Percentiles rank a stretch among this genome's conserved stretches.
Evolutionary conservation across 2,797 vertebrate species (phyloP).

Genomic region (Pangasius larnaudii): DNA sequence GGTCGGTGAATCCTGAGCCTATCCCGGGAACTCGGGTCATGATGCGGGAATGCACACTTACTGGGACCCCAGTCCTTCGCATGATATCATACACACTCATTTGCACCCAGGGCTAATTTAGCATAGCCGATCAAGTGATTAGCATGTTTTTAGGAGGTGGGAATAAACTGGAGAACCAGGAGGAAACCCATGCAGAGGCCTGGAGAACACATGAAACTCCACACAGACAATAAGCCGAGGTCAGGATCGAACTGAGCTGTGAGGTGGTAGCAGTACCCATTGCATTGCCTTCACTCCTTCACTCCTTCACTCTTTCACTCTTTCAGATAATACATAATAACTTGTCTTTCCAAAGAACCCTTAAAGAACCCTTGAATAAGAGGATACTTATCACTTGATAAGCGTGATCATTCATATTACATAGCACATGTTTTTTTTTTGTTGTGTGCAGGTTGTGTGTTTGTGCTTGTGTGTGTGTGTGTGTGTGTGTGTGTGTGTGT

Average conservation of each 20-base stretch:
- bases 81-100: neutral
- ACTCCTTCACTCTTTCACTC: no score
- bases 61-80: no score
- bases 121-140: neutral
- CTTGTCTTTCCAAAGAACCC: neutral
- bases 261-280: no score
- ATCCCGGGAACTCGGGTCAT: neutral
- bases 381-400: neutral
- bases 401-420: neutral
- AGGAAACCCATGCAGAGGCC: neutral
- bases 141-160: neutral
- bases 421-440: neutral
- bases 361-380: neutral
- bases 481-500: neutral
- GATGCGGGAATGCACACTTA: neutral
- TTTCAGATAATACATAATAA: neutral
- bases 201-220: neutral
- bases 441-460: neutral
- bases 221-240: neutral
- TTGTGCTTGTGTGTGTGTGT: neutral
- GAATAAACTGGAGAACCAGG: neutral
- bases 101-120: neutral
- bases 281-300: no score
- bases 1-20: neutral
- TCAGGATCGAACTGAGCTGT: neutral